Percentiles rank a stretch among this genome's conserved stretches.
Evolutionary conservation across 1,140 invertebrate species (phyloP).

Genomic region (Listronotus oregonensis): DNA sequence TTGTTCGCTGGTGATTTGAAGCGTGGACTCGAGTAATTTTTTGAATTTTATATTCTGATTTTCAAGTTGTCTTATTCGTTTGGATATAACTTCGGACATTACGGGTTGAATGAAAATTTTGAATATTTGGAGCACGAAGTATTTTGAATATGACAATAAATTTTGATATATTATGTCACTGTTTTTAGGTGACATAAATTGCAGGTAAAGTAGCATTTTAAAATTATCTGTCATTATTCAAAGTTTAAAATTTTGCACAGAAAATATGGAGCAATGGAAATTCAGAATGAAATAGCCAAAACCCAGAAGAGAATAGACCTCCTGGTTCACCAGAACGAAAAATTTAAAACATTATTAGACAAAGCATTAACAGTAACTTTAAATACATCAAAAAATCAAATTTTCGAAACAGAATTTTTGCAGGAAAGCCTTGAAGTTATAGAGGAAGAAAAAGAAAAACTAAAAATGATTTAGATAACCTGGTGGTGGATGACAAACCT

Average conservation of each 20-base stretch:
- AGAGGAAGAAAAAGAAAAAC: constrained; percentile 29
- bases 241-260: constrained; percentile 11
- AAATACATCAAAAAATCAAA: constrained; percentile 13
- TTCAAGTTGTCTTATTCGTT: constrained; percentile 20
- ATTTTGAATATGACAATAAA: too few relatives aligned
- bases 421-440: constrained; percentile 29
- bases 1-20: constrained; percentile 21
- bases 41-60: constrained; percentile 28
- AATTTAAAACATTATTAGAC: constrained; percentile 34
- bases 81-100: constrained; percentile 23
- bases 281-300: constrained; percentile 37
- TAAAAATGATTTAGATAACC: constrained; percentile 29
- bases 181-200: neutral
- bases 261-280: constrained; percentile 33
- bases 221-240: neutral
- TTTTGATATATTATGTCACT: neutral
- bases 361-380: constrained; percentile 26
- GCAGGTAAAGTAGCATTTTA: neutral
- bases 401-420: constrained; percentile 23
- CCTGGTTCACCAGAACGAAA: constrained; percentile 32
- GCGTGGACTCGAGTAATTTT: constrained; percentile 19
- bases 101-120: neutral
- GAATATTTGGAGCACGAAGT: too few relatives aligned
- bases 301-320: constrained; percentile 22
- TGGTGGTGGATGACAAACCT: constrained; percentile 7